phyloP scores from a whole-genome alignment of 1,140 invertebrate genomes.

The Bombus sibiricus region DNA sequence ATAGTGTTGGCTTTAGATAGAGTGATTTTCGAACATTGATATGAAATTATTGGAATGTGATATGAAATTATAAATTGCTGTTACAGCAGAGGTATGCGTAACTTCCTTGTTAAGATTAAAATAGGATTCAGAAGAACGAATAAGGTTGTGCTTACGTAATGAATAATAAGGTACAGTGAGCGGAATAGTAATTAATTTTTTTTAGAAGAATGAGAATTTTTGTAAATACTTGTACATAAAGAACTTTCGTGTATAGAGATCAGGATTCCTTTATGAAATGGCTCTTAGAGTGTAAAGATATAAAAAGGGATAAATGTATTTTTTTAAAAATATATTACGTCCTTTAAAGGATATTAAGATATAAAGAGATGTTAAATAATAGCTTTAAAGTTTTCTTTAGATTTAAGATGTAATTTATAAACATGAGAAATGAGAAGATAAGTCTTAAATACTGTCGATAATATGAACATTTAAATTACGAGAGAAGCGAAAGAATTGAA shows the following conservation, averaged over 20 bases:
- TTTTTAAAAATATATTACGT: neutral
- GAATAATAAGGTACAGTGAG: neutral
- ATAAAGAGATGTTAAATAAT: too few relatives aligned
- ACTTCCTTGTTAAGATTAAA: neutral
- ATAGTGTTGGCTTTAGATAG: neutral
- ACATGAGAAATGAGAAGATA: neutral
- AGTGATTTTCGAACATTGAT: neutral
- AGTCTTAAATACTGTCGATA: neutral
- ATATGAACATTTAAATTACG: neutral
- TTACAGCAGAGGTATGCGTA: neutral
- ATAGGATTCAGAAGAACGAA: neutral
- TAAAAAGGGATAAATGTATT: neutral
- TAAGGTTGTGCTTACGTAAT: neutral
- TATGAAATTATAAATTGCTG: neutral
- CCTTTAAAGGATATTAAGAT: neutral
- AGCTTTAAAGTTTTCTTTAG: too few relatives aligned
- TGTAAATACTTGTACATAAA: neutral
- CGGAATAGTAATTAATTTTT: neutral
- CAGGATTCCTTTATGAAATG: neutral
- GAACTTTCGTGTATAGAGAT: neutral
- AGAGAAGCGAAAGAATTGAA: neutral
- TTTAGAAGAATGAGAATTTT: neutral
- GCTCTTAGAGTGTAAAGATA: neutral
- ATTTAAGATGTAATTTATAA: too few relatives aligned
- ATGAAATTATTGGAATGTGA: too few relatives aligned